Base-by-base conservation (phyloP, 2,797 vertebrate genomes). In the Chloroceryle amazona region DNA sequence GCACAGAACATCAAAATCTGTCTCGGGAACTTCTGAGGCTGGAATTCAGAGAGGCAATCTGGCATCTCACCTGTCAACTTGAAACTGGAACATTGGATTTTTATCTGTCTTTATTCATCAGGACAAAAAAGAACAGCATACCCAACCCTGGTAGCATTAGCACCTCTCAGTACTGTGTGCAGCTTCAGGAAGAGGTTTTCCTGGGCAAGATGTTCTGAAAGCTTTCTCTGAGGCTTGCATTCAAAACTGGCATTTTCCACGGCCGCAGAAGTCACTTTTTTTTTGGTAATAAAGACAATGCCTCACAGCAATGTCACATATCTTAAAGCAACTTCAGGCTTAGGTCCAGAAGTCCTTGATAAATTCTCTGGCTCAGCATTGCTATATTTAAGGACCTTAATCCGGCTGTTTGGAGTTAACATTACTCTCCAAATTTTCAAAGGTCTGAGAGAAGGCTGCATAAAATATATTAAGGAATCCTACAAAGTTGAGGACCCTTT, bases 321-420 rank as follows among this genome's bases (percentile, higher is more conserved):
- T 86, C 72, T 66, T 47, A 76, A 11, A 4, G 2, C n/a, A 86
- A 39, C 29, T 62, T 85, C 42, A 66, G 47, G 41, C 49, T 58
- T 47, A 33, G 11, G 62, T 52, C 6, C 31, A 42, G 5, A 88
- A 76, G 42, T 11, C 60, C 29, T 39, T n/a, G 11, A 75, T 7
- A 70, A 78, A 67, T 81, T 93, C 31, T 78, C 58, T 62, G 13
- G 51, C 42, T 93, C 74, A 81, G 67, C 19, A 78, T 28, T 16
- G 26, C 12, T 37, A 0, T 11, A 80, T n/a, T 83, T 49, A 75
- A 90, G 15, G 44, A 65, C 33, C 22, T 83, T 25, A 82, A 17
- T 4, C 33, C 2, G 14, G 9, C 7, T 78, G 25, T 20, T 71
- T 41, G 16, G 10, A 86, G 58, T 0, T 0, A 67, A 11, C 13